Conservation (phyloP, 53 echinoderm and acorn worm species). For the Hippasteria phrygiana region DNA sequence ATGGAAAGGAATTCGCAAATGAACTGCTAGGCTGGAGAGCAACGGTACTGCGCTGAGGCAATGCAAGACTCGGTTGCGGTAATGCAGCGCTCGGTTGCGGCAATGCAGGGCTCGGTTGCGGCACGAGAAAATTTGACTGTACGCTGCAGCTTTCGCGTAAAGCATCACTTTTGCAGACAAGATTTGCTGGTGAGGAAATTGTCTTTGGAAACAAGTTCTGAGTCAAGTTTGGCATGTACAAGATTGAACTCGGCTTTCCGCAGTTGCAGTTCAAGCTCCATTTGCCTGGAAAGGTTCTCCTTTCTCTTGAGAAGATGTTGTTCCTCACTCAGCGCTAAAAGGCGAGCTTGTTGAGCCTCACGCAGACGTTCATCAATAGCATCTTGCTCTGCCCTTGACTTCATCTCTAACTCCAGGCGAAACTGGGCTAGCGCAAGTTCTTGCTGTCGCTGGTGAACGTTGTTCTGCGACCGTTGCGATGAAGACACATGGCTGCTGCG, state of each 20-base stretch:
- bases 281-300: background rate
- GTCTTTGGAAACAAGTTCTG: background rate
- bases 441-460: background rate
- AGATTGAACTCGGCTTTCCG: constrained; percentile 13
- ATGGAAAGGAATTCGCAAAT: background rate
- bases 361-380: background rate
- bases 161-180: background rate
- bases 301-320: constrained; percentile 7
- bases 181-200: background rate
- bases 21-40: background rate
- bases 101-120: background rate
- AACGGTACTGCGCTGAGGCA: background rate
- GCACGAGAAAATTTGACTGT: background rate
- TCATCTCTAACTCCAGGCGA: constrained; percentile 17
- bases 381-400: background rate
- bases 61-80: background rate
- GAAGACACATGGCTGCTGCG: background rate
- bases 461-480: background rate
- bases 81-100: background rate
- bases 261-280: background rate
- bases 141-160: background rate
- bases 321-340: background rate
- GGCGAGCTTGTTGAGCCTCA: background rate
- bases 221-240: constrained; percentile 18
- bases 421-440: constrained; percentile 2